These are phyloP conservation scores for Lepidotrigona ventralis DNA, from an alignment of 1,140 invertebrate species.

Conservation along the genomic window DNA sequence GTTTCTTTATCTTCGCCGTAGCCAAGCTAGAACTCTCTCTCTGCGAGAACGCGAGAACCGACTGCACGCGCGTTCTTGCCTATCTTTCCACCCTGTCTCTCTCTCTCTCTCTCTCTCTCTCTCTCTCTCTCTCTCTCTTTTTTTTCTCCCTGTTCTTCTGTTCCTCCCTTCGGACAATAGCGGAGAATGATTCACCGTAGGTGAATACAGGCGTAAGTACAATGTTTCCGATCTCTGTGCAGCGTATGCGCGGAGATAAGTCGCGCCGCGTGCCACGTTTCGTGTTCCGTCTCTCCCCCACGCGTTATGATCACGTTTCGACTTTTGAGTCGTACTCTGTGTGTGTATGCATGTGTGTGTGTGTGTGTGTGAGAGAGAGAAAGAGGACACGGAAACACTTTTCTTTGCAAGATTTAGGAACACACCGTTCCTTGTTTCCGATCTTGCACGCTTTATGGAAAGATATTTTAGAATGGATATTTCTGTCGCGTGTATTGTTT, in stretches of 20 bases:
- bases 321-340: neutral
- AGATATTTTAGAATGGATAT: neutral
- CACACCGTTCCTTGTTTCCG: neutral
- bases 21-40: conserved; percentile 34
- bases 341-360: no score
- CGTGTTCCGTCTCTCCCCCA: conserved; percentile 16
- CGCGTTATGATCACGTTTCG: neutral
- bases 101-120: neutral
- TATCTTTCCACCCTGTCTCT: conserved; percentile 45
- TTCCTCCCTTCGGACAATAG: conserved; percentile 61
- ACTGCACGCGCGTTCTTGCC: conserved; percentile 47
- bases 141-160: conserved; percentile 16
- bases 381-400: neutral
- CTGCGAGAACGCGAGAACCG: conserved; percentile 43
- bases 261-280: conserved; percentile 42
- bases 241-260: conserved; percentile 50
- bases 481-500: neutral
- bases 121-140: neutral
- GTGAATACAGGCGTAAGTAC: conserved; percentile 46
- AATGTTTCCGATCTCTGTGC: conserved; percentile 50
- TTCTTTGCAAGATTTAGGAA: neutral
- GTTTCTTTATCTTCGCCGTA: conserved; percentile 75
- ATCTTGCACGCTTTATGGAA: neutral
- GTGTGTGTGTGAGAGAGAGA: no score
- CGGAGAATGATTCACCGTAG: conserved; percentile 64